phyloP scores from a whole-genome alignment of 2,888 invertebrate species.

The Campaea margaritaria region DNA sequence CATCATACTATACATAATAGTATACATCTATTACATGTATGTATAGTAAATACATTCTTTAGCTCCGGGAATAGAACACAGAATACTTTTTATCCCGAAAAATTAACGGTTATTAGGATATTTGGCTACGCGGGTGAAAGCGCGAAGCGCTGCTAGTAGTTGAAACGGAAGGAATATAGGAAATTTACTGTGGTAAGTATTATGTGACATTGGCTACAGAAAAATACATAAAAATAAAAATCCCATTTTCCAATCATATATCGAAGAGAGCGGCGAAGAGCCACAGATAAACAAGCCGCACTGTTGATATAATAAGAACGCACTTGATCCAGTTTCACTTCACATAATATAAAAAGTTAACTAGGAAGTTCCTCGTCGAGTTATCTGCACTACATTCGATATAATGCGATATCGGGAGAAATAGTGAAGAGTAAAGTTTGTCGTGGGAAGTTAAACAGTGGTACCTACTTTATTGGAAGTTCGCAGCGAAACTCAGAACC shows the following conservation, averaged over 20 bases:
- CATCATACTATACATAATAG: too few species aligned
- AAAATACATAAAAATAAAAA: not conserved
- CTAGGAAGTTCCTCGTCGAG: conserved; percentile 49
- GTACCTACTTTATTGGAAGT: conserved; percentile 57
- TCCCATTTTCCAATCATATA: not conserved
- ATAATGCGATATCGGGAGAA: conserved; percentile 60
- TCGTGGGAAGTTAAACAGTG: conserved; percentile 62
- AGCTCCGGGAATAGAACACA: too few species aligned
- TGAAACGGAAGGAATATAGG: too few species aligned
- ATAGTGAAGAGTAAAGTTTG: conserved; percentile 61
- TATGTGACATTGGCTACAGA: too few species aligned
- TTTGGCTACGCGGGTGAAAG: too few species aligned
- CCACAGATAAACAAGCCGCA: conserved; percentile 22
- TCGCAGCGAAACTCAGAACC: conserved; percentile 51
- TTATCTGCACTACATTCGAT: conserved; percentile 56
- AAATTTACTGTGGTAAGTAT: too few species aligned
- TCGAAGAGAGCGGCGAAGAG: conserved; percentile 9
- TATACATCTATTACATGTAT: too few species aligned
- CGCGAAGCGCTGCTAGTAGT: too few species aligned
- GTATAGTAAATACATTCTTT: too few species aligned
- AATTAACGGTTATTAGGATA: too few species aligned
- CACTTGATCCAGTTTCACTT: conserved; percentile 48
- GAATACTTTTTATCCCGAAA: too few species aligned
- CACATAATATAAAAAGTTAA: conserved; percentile 53
- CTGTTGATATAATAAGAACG: conserved; percentile 24